Conservation (phyloP, 1,140 invertebrate genomes). For the Aphis gossypii region DNA sequence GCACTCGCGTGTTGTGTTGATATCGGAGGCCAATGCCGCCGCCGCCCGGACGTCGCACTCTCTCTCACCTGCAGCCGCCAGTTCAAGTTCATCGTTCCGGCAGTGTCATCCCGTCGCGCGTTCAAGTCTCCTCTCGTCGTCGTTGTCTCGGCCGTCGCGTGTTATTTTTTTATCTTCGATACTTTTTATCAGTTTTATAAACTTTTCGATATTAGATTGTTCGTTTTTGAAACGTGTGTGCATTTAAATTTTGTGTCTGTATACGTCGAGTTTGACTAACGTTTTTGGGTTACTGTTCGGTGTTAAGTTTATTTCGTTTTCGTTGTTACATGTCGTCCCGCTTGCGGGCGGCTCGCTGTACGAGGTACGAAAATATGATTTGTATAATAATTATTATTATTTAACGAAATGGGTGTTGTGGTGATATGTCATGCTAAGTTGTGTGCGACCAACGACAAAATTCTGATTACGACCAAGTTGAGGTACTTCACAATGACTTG, state of each 20-base stretch:
- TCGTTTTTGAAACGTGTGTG: not conserved
- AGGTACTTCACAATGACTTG: not conserved
- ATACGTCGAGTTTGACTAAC: not conserved
- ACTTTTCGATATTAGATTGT: not conserved
- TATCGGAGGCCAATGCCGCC: conserved; percentile 57
- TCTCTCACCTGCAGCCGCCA: conserved; percentile 55
- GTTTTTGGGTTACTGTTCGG: not conserved
- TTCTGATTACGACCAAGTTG: not conserved
- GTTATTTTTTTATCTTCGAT: not conserved
- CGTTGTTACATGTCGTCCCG: not conserved
- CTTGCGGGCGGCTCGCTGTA: not conserved
- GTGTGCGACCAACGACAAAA: not conserved
- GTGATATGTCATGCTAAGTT: not conserved
- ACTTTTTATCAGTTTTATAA: not conserved
- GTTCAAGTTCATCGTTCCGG: conserved; percentile 57
- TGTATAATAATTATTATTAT: not conserved
- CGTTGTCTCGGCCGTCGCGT: not conserved
- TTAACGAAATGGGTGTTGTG: conserved; percentile 30
- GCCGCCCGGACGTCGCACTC: conserved; percentile 53
- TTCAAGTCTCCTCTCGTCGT: conserved; percentile 55
- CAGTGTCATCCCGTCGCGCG: conserved; percentile 54
- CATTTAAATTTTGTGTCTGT: not conserved
- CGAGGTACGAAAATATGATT: not conserved
- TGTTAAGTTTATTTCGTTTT: not conserved
- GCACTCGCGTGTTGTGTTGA: conserved; percentile 47